Evolutionary conservation across 2,888 invertebrate genomes (phyloP), one percentile per base, ranked within the genome.

Genomic region (Drosophila maculinotata): DNA sequence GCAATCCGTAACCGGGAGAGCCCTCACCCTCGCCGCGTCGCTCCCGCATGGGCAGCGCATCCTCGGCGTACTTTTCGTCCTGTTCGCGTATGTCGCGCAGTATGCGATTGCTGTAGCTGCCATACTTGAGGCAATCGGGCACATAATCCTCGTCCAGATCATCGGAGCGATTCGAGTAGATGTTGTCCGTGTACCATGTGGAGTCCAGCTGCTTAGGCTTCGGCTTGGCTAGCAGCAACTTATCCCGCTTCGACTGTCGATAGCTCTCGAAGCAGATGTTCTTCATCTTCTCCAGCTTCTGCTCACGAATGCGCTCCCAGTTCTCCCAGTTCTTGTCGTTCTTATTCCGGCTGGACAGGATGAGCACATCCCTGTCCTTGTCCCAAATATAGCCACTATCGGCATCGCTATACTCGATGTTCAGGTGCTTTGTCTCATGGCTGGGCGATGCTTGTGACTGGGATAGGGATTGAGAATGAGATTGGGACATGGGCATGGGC

Each of bases 171-270:
- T 92, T 92, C 25, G 91, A 91, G 67, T 92, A 92, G 12, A 92
- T 92, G 67, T 92, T 92, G 73, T 92, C 92, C 49, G 92, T 92
- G 48, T 92, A 92, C 92, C 92, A 92, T 35, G 90, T 90, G 53
- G 92, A 89, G 63, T 92, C 91, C 12, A 92, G 77, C 64, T 91
- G 89, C 76, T 89, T 89, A 39, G 91, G 91, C 63, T 89, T 87
- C 8, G 91, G 91, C 69, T 90, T 91, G 47, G 90, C 81, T 69
- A 84, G 81, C 64, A 87, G 76, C 69, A 91, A 67, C 69, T 85
- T 90, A 69, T 91, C 91, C 52, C 89, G 83, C 79, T 91, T 91
- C 71, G 91, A 90, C 81, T 90, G 90, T 75, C 91, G 91, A 63
- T 91, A 91, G 79, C 91, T 91, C 72, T 91, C 91, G 73, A 91